A percentile compares a stretch with the other conserved stretches of the same genome.
These are phyloP conservation scores for Nemapogon koenigi DNA, from an alignment of 2,888 invertebrate genomes.

Conservation along the genomic window DNA sequence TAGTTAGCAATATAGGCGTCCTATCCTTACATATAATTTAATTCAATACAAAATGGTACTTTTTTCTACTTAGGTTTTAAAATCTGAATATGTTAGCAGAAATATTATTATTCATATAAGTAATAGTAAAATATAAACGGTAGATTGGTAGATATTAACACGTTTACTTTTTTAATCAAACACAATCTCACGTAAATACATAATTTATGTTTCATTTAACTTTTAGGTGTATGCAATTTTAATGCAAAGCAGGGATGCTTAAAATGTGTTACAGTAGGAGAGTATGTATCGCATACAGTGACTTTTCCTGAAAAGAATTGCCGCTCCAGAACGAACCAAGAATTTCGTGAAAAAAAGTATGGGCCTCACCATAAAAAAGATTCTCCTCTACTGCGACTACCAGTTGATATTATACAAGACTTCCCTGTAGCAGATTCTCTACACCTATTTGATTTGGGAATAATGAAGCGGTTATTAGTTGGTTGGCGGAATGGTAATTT, in stretches of 20 bases:
- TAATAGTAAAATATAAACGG: too few species aligned
- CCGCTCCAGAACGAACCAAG: conserved; percentile 13
- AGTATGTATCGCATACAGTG: conserved; percentile 16
- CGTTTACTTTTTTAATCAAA: too few species aligned
- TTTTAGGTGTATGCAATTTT: conserved; percentile 16
- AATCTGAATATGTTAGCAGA: too few species aligned
- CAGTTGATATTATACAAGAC: conserved; percentile 20
- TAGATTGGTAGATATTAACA: too few species aligned
- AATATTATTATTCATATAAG: too few species aligned
- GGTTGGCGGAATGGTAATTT: conserved; percentile 20
- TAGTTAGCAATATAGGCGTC: not conserved
- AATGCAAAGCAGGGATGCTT: conserved; percentile 17
- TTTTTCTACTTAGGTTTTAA: too few species aligned
- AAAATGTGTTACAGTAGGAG: conserved; percentile 17
- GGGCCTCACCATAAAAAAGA: conserved; percentile 18
- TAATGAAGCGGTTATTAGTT: conserved; percentile 18
- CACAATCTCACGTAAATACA: not conserved
- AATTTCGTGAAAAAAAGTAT: conserved; percentile 17
- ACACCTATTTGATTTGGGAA: conserved; percentile 19
- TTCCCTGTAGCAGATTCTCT: conserved; percentile 20
- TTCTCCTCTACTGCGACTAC: conserved; percentile 16
- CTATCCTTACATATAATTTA: too few species aligned
- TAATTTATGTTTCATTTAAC: conserved; percentile 1
- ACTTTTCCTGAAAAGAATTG: conserved; percentile 8
- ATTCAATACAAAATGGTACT: too few species aligned